phyloP scores from a whole-genome alignment of 2,888 invertebrate species.

The Tortrix viridana region DNA sequence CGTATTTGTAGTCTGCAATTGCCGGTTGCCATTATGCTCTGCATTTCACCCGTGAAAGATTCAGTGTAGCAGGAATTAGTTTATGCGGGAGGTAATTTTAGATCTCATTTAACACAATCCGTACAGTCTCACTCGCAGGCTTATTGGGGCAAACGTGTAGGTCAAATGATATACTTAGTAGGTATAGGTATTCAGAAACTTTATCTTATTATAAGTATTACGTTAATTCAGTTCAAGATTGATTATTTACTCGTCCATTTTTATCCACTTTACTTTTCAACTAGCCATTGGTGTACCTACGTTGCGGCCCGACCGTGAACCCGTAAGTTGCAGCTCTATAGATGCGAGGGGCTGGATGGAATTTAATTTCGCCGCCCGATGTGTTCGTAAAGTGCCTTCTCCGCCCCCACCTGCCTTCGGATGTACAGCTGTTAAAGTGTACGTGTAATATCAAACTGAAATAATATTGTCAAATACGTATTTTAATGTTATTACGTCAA shows the following conservation, averaged over 20 bases:
- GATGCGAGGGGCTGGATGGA: constrained; percentile 60
- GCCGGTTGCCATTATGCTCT: not conserved
- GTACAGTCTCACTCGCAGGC: not conserved
- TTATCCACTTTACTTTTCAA: not conserved
- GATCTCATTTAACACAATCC: not conserved
- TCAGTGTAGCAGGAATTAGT: constrained; percentile 1
- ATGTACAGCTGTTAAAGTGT: constrained; percentile 32
- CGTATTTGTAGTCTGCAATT: no score
- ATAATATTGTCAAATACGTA: constrained; percentile 28
- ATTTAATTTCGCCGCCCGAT: constrained; percentile 58
- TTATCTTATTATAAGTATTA: no score
- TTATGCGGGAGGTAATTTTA: not conserved
- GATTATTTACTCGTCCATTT: not conserved
- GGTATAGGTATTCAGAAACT: no score
- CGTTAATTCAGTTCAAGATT: no score
- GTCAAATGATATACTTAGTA: no score
- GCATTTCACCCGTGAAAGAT: constrained; percentile 4
- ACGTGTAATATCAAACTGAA: constrained; percentile 14
- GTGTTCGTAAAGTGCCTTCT: constrained; percentile 36
- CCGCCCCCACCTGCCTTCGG: constrained; percentile 25
- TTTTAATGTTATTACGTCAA: constrained; percentile 12
- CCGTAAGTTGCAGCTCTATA: constrained; percentile 53
- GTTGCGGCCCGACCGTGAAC: constrained; percentile 54
- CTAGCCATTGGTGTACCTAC: constrained; percentile 42
- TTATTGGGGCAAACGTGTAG: no score